Evolutionary conservation across 2,888 invertebrate species (phyloP), one percentile per base, ranked within the genome.

Genomic region (Lobophora halterata): DNA sequence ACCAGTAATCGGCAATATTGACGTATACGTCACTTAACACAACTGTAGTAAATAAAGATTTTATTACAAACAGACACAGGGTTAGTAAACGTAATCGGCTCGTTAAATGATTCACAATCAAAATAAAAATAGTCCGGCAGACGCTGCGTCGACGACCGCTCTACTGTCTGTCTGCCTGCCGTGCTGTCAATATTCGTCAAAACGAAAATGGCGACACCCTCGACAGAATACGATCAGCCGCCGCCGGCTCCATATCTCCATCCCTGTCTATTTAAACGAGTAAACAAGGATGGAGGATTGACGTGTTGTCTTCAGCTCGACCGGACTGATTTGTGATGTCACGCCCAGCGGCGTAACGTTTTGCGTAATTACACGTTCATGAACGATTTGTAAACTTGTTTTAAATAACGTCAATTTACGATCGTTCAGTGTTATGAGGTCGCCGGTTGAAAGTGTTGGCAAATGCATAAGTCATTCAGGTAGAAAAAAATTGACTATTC

Each of bases 161-260:
- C 33, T 19, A 33, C 33, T 33, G 33, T 33, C 25, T 83, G 85
- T 85, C 85, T 86, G 85, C 85, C 86, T 86, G 85, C 80, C 75
- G 74, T 69, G 90, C 90, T 91, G 91, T 91, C 91, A 91, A 91
- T 91, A 91, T 91, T 91, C 91, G 91, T 91, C 91, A 91, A 91
- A 89, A 85, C 73, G 90, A 91, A 91, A 90, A 91, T 91, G 91
- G 91, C 91, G 91, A 91, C 91, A 90, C 90, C 90, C 85, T 85
- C 86, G 82, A 82, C 83, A 73, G 82, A 82, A 81, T 79, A 83
- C 85, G 86, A 82, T 86, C 83, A 82, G 71, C 78, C 72, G 71
- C 72, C 68, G 79, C 76, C 73, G 66, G 81, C 68, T 68, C 53
- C 62, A 49, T 65, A 47, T 53, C 39, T n/a, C 60, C 43, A 41